Percentiles rank a stretch among this genome's conserved stretches.
phyloP scores from a whole-genome alignment of 2,888 invertebrate genomes.

The Ichneumoninae sp. region DNA sequence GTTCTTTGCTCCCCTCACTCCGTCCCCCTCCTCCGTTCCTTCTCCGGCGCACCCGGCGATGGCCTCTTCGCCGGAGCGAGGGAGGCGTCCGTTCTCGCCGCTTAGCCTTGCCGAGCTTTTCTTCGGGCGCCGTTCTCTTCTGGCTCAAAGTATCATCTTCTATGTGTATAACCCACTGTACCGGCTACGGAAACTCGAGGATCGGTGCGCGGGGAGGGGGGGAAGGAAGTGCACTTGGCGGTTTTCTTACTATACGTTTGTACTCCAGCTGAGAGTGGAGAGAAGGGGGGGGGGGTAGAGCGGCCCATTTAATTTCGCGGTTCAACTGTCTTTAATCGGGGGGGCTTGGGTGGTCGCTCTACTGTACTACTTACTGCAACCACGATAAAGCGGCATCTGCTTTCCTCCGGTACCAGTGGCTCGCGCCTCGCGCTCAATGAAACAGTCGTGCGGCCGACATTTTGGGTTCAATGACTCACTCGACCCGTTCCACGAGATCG shows the following conservation, averaged over 20 bases:
- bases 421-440: constrained; percentile 1
- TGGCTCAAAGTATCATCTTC: constrained; percentile 22
- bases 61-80: constrained; percentile 51
- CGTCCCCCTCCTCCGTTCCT: background rate
- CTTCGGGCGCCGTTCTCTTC: constrained; percentile 34
- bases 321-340: constrained; percentile 36
- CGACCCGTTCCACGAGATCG: constrained; percentile 2
- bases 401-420: background rate
- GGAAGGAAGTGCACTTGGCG: constrained; percentile 37
- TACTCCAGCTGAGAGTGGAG: background rate
- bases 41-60: constrained; percentile 9
- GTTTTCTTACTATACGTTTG: constrained; percentile 5
- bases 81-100: constrained; percentile 31
- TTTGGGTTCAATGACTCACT: constrained; percentile 31
- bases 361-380: constrained; percentile 1
- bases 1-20: constrained; percentile 53
- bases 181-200: background rate
- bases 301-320: constrained; percentile 39
- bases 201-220: constrained; percentile 1
- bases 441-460: constrained; percentile 21
- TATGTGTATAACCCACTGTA: constrained; percentile 9
- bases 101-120: constrained; percentile 37
- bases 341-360: constrained; percentile 35
- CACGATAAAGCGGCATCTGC: background rate
- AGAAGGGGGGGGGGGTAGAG: background rate